Percentiles rank a stretch among this genome's conserved stretches.
phyloP scores from a whole-genome alignment of 2,888 invertebrate genomes.

The Latrodectus elegans region DNA sequence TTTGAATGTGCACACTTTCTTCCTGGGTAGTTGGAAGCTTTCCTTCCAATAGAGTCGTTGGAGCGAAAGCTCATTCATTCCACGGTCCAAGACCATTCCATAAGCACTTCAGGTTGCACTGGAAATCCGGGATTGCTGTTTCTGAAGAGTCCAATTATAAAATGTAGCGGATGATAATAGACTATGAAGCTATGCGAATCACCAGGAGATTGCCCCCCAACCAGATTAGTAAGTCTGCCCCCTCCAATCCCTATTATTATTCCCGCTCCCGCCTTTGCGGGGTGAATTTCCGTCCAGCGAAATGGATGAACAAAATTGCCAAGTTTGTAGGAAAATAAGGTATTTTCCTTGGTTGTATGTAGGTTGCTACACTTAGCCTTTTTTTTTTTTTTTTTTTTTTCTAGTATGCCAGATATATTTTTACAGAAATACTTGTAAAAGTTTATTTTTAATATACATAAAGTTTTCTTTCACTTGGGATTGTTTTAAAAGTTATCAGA shows the following conservation, averaged over 20 bases:
- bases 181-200: slow-evolving; percentile 17
- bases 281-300: background rate
- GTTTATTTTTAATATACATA: no score
- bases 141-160: slow-evolving; percentile 49
- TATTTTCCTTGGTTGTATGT: background rate
- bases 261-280: background rate
- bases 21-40: background rate
- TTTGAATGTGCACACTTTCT: background rate
- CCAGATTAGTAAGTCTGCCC: background rate
- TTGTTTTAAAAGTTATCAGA: no score
- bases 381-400: background rate
- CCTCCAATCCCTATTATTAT: background rate
- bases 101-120: background rate
- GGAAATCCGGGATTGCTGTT: slow-evolving; percentile 14
- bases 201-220: background rate
- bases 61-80: slow-evolving; percentile 36
- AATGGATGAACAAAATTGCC: background rate
- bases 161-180: slow-evolving; percentile 9
- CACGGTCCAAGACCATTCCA: background rate
- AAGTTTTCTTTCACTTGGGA: no score
- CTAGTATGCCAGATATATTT: no score
- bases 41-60: slow-evolving; percentile 11
- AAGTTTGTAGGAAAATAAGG: background rate
- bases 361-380: background rate
- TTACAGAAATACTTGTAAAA: no score